Evolutionary conservation across 1,140 invertebrate species (phyloP), one percentile per base, ranked within the genome.

Genomic region (Ditylenchus dipsaci): DNA sequence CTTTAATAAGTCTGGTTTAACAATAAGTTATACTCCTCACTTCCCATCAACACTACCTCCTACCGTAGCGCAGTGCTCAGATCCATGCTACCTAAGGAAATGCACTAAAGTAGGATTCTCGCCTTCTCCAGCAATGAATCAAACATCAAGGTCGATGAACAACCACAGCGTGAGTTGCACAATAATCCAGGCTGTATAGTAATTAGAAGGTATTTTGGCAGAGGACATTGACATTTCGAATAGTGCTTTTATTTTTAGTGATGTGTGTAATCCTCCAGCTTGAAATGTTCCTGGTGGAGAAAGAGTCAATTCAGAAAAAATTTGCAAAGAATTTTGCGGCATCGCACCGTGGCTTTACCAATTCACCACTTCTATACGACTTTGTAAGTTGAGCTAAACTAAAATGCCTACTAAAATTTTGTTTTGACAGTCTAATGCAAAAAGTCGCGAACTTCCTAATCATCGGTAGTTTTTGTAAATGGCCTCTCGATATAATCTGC

Each of bases 11-110:
- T 91, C 9, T 92, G 91, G 90, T 92, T 90, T 84, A 91, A 92
- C 84, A 91, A 91, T 81, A 91, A 91, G 84, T 90, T 90, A 0
- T 89, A 90, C 82, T 89, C 90, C 76, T 86, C 90, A 0, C 83
- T 90, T 78, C 88, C 90, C 1, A 85, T 88, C 0, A 90, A 88
- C 84, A 82, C 91, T 49, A 91, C 90, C n/a, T 86, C 87, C 0
- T 83, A 91, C 53, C 90, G 90, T 84, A 53, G 15, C 23, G 49
- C 88, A 26, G 78, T 88, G 9, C 77, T 88, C n/a, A 78, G 88
- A 27, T 80, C 84, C 21, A 75, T 83, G 57, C 73, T 87, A 17
- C 83, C 83, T 9, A 26, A 74, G 1, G 74, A 71, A 75, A 78
- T 13, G 69, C 83, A 76, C 74, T 19, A 77, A 86, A 0, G 86